Conservation (phyloP, 2,113 vertebrate species). For the Ginglymostoma cirratum region DNA sequence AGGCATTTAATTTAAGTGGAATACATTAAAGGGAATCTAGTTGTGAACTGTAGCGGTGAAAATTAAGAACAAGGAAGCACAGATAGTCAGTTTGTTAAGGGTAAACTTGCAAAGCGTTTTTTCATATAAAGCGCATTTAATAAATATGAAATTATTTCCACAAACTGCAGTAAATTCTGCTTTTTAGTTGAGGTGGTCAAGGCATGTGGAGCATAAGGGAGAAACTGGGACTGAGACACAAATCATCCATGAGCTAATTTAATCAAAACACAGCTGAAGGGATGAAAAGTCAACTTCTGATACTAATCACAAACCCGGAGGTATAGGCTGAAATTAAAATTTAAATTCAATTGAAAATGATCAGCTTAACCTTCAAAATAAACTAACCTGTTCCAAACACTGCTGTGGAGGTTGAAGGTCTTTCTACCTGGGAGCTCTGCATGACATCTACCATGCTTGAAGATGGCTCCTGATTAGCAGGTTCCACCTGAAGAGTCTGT, state of each 20-base stretch:
- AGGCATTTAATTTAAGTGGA: not conserved
- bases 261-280: not conserved
- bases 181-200: not conserved
- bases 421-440: slow-evolving; percentile 78
- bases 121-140: not conserved
- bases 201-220: not conserved
- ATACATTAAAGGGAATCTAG: not conserved
- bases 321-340: not conserved
- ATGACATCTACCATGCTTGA: slow-evolving; percentile 73
- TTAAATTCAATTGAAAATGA: not conserved
- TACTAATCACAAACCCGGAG: not conserved
- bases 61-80: not conserved
- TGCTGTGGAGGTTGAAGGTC: slow-evolving; percentile 82
- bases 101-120: not conserved
- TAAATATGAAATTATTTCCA: not conserved
- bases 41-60: not conserved
- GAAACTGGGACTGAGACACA: not conserved
- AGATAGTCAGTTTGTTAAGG: not conserved
- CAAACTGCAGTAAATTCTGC: not conserved
- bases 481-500: slow-evolving; percentile 76
- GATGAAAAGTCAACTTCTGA: not conserved
- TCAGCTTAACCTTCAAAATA: not conserved
- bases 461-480: slow-evolving; percentile 71
- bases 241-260: not conserved
- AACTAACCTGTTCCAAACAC: slow-evolving; percentile 80